Conservation (phyloP, 2,888 invertebrate genomes). For the Lasioglossum zephyrum region DNA sequence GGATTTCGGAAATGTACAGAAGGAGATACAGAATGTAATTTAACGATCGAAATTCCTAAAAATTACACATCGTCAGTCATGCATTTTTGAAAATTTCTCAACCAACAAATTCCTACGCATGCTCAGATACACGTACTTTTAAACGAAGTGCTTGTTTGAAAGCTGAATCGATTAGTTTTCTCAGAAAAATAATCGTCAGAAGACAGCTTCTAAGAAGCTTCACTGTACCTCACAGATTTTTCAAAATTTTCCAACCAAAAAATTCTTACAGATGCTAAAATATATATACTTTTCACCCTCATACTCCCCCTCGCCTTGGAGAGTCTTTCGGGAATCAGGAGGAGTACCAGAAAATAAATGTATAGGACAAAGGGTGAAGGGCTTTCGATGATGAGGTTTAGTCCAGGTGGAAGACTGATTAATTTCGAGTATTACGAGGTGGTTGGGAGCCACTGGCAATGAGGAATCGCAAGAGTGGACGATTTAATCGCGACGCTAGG, state of each 20-base stretch:
- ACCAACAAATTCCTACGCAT: neutral
- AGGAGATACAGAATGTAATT: neutral
- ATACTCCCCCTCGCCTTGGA: no score
- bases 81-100: neutral
- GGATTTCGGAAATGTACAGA: neutral
- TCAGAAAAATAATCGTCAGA: neutral
- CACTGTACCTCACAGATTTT: neutral
- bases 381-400: neutral
- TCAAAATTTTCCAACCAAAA: neutral
- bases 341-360: neutral
- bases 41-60: neutral
- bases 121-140: neutral
- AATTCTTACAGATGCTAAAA: neutral
- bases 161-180: neutral
- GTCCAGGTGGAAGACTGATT: neutral
- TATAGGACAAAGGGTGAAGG: neutral
- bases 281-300: neutral
- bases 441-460: constrained; percentile 30
- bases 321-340: neutral
- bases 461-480: constrained; percentile 46
- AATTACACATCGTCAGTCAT: no score
- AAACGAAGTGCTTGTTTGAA: neutral
- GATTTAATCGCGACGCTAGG: constrained; percentile 46
- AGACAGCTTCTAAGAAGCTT: neutral
- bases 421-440: neutral